Base-by-base conservation (phyloP, 2,888 invertebrate genomes). In the Andrena hattorfiana region DNA sequence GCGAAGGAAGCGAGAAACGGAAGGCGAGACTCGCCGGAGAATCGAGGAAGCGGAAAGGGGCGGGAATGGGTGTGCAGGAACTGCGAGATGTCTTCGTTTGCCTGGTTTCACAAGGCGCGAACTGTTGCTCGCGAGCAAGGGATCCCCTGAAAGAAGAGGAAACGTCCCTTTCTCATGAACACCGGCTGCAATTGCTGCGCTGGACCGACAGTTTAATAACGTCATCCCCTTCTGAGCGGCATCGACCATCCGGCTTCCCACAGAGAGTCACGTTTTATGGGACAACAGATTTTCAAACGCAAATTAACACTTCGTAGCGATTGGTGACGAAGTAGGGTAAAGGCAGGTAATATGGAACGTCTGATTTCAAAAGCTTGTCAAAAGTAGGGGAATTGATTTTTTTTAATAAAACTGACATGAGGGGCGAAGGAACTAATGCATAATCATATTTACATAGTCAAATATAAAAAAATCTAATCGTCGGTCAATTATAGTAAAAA, bases 41-140 rank as follows among this genome's bases (percentile, higher is more conserved):
- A 48, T 63, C 70, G 71, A 70, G 73, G 71, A 70, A 81, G 32
- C 85, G 75, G 77, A 77, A 77, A 51, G 49, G 20, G 60, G 62
- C 70, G 54, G 63, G 67, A 60, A 54, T 74, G 69, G 63, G 59
- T 68, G 72, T 26, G 51, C 67, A n/a, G 71, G 64, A 72, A 71
- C 51, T 67, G 42, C 30, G 68, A 72, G 64, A 74, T 77, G 71
- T 85, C 77, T 83, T 85, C 86, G 75, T 84, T 84, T 70, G 80
- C 59, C 78, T 78, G 68, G 74, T 80, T 64, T 16, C 42, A 1
- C 13, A 23, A 26, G 26, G 42, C 30, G 20, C 51, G 69, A 68
- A 70, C 75, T 70, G 77, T 70, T 82, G 70, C 77, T 73, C 8
- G 13, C 1, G 51, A 59, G 20, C 13, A 28, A 23, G 2, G 54